Conservation (phyloP, 2,797 vertebrate genomes). For the Spinus pinus region DNA sequence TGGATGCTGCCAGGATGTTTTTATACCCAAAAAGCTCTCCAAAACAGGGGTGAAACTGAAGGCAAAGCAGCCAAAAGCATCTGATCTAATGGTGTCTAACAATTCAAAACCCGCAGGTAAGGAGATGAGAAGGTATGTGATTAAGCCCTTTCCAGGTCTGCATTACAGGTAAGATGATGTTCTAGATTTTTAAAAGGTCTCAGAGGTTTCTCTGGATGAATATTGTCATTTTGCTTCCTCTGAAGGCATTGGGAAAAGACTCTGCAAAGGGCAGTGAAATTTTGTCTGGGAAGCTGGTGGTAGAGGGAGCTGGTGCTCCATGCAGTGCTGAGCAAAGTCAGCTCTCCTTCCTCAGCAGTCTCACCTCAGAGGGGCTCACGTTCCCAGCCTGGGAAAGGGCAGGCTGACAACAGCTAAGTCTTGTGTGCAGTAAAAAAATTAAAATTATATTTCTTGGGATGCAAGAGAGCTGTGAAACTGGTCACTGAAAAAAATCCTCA, state of each 20-base stretch:
- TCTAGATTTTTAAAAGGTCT: not conserved
- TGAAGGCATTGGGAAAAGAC: not conserved
- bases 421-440: not conserved
- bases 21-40: not conserved
- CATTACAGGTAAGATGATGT: not conserved
- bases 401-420: accelerated
- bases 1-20: not conserved
- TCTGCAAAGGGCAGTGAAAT: not conserved
- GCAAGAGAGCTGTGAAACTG: not conserved
- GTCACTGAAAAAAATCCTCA: not conserved
- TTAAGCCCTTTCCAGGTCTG: not conserved
- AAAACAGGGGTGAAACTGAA: not conserved
- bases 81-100: not conserved
- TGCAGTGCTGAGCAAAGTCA: no score
- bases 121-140: not conserved
- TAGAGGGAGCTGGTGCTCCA: not conserved
- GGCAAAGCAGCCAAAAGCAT: not conserved
- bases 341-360: not conserved
- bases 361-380: accelerated
- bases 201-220: accelerated
- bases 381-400: not conserved
- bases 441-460: not conserved
- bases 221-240: not conserved
- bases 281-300: not conserved
- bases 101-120: not conserved